Conservation (phyloP, 2,888 invertebrate genomes). For the Lasioglossum malachurum region DNA sequence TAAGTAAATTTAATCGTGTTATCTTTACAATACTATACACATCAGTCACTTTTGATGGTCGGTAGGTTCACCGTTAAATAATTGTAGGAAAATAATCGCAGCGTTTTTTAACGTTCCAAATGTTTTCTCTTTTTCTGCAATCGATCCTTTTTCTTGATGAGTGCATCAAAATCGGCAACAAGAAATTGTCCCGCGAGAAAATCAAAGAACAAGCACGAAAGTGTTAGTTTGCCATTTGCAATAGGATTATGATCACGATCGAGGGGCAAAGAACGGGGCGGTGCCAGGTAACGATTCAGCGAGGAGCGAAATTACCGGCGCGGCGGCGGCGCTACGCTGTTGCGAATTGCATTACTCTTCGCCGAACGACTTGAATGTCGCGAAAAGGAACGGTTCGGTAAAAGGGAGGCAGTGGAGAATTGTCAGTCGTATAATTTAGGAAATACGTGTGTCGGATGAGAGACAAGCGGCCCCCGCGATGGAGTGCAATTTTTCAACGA, state of each 20-base stretch:
- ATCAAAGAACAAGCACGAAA: not conserved
- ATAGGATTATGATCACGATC: not conserved
- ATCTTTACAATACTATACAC: too few relatives aligned
- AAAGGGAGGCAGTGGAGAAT: conserved; percentile 14
- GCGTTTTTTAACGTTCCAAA: too few relatives aligned
- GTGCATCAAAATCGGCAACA: too few relatives aligned
- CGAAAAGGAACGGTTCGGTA: conserved; percentile 1
- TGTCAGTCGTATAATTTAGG: conserved; percentile 24
- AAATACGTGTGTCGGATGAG: conserved; percentile 9
- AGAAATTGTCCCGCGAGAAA: too few relatives aligned
- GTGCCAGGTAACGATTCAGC: not conserved
- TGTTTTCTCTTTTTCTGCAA: too few relatives aligned
- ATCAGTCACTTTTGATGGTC: too few relatives aligned
- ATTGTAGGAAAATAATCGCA: too few relatives aligned
- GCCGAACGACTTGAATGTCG: conserved; percentile 14
- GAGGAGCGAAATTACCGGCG: not conserved
- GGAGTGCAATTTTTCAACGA: conserved; percentile 40
- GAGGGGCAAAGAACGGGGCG: not conserved
- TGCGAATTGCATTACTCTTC: conserved; percentile 13
- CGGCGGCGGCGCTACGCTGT: not conserved
- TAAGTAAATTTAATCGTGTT: too few relatives aligned
- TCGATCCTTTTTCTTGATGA: too few relatives aligned
- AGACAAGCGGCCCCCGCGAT: conserved; percentile 30
- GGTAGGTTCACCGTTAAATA: too few relatives aligned
- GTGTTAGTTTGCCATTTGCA: not conserved